phyloP scores from a whole-genome alignment of 1,140 invertebrate species.

The Dendrolimus punctatus region DNA sequence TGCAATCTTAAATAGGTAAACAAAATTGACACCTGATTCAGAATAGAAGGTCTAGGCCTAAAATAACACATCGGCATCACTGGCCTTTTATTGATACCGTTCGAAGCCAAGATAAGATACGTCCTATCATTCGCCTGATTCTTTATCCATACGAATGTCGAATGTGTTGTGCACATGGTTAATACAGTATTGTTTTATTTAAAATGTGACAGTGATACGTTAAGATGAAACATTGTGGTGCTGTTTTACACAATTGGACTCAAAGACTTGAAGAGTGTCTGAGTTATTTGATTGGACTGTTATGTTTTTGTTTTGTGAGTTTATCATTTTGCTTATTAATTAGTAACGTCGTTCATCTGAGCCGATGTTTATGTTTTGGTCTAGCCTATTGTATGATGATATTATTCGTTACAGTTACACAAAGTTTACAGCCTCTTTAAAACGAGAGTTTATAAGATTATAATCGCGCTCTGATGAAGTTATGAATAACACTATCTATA shows the following conservation, averaged over 20 bases:
- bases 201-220: conserved; percentile 4
- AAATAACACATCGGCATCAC: conserved; percentile 15
- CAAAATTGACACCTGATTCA: too few species aligned
- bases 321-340: background rate
- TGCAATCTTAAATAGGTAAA: too few species aligned
- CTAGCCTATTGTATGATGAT: too few species aligned
- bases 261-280: conserved; percentile 28
- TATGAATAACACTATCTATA: too few species aligned
- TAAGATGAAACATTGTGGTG: conserved; percentile 23
- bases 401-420: too few species aligned
- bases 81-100: conserved; percentile 51
- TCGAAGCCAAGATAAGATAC: conserved; percentile 57
- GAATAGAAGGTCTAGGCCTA: conserved; percentile 40
- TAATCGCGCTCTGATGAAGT: too few species aligned
- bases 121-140: conserved; percentile 28
- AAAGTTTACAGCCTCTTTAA: too few species aligned
- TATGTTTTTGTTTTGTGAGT: conserved; percentile 28
- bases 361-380: too few species aligned
- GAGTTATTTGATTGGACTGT: conserved; percentile 19
- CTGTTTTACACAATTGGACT: conserved; percentile 22
- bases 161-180: conserved; percentile 8
- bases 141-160: conserved; percentile 29
- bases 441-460: too few species aligned
- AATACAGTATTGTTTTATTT: conserved; percentile 11
- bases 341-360: too few species aligned